Evolutionary conservation across 2,888 invertebrate species (phyloP), one percentile per base, ranked within the genome.

Genomic region (Tromatobia lineatoria): DNA sequence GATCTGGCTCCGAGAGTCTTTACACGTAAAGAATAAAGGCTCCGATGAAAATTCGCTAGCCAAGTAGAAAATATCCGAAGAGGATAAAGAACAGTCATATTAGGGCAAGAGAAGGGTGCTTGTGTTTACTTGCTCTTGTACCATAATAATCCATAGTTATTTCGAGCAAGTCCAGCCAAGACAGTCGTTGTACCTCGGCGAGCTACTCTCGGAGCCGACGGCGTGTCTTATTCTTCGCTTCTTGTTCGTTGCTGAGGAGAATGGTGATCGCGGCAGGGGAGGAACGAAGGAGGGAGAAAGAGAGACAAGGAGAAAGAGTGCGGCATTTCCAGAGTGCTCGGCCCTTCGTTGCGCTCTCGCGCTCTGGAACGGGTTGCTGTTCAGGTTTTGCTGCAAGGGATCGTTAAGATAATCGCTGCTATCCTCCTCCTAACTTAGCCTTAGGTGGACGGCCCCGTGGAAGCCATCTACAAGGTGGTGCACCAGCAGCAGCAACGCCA

Each of bases 341-440:
- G 87, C 77, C 83, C 69, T 67, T 70, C 75, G 85, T 71, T 85
- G 87, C 85, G 76, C 75, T 73, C 73, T 71, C 82, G 70, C 75
- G 77, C 82, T 89, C 88, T 85, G 89, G 78, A 89, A 90, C 91
- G 91, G 91, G 92, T 93, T 93, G 91, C 92, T 91, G 92, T 92
- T 93, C 93, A 93, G 93, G 93, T 93, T 93, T 93, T 93, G 91
- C 92, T 89, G 87, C 91, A 91, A 89, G 93, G 91, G 92, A 93
- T 93, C 93, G 93, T 93, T 93, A 93, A 93, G 92, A 93, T 93
- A 93, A 93, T 93, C 92, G 92, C 89, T 88, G 91, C 93, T 93
- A 93, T 93, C 93, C 92, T 91, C 91, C 89, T 91, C 91, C 93
- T 92, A 92, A 92, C 92, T 92, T 91, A 90, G 91, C 90, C 89